Base-by-base conservation (phyloP, 2,113 vertebrate species). In the Okapia johnstoni region DNA sequence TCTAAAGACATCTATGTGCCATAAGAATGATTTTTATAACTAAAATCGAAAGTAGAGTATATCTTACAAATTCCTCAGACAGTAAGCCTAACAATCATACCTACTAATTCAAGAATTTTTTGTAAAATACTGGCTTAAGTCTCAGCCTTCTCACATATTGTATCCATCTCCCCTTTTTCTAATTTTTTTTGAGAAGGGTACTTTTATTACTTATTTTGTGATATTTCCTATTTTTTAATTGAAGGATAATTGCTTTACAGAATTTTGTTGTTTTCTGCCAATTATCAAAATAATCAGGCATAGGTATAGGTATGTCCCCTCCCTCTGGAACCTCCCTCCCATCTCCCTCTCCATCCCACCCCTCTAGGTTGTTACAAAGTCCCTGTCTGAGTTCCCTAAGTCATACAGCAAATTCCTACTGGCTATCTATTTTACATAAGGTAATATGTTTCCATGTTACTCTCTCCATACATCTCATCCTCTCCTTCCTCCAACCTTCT, bases 51-150 rank as follows among this genome's bases (percentile, higher is more conserved):
- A 93, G 5, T 52, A 86, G 13, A 57, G 1, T 14, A 87, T 57
- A 16, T 61, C 50, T 66, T 89, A 91, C 43, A 97, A 95, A 87
- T 66, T 84, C 28, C 55, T 87, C 94, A 95, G 1, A 79, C 33
- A 93, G 70, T 30, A 95, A 95, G n/a, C 14, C 19, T 91, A 88
- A 73, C 40, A 79, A 88, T 85, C 43, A 43, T 26, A 88, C 13
- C 2, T 89, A 84, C 60, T 84, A 94, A 88, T 52, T 83, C 89
- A 97, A 96, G 17, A 15, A 80, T 70, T 91, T 28, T 88, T 84
- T 91, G 17, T 97, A 94, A 97, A 94, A 93, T 79, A 93, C 3
- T 58, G 43, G 16, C 36, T 89, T 95, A 58, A 85, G 61, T 89
- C 55, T 93, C 28, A 73, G 16, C 21, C 21, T 94, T 93, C 88